A percentile compares a stretch with the other conserved stretches of the same genome.
Evolutionary conservation across 2,888 invertebrate species (phyloP).

Genomic region (Eupsilia transversa): DNA sequence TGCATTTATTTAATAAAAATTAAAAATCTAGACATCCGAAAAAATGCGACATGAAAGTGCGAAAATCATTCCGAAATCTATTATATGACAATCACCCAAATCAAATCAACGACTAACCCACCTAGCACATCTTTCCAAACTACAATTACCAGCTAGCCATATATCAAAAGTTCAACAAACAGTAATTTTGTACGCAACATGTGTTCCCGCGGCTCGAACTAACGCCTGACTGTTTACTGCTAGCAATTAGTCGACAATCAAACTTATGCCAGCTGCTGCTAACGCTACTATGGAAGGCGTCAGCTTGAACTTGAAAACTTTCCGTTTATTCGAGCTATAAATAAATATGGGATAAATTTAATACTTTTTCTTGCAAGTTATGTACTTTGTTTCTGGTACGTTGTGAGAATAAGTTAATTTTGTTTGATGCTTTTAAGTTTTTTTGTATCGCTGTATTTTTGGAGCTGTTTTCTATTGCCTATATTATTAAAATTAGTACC

Average conservation of each 20-base stretch:
- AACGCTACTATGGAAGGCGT: slow-evolving; percentile 61
- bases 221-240: slow-evolving; percentile 73
- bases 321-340: slow-evolving; percentile 58
- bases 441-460: neutral
- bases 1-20: too few species aligned
- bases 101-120: slow-evolving; percentile 15
- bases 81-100: neutral
- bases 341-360: slow-evolving; percentile 57
- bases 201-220: slow-evolving; percentile 61
- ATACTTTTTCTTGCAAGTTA: slow-evolving; percentile 42
- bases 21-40: too few species aligned
- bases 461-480: neutral
- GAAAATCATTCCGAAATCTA: neutral
- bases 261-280: slow-evolving; percentile 69
- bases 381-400: slow-evolving; percentile 8
- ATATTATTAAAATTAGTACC: neutral
- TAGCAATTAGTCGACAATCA: slow-evolving; percentile 75
- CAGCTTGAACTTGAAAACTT: slow-evolving; percentile 68
- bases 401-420: slow-evolving; percentile 8
- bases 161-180: slow-evolving; percentile 66
- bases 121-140: slow-evolving; percentile 43
- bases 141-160: slow-evolving; percentile 57
- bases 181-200: slow-evolving; percentile 66
- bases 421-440: slow-evolving; percentile 3
- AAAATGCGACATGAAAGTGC: neutral